Evolutionary conservation across 2,888 invertebrate genomes (phyloP).

Genomic region (Drosophila paracracens): DNA sequence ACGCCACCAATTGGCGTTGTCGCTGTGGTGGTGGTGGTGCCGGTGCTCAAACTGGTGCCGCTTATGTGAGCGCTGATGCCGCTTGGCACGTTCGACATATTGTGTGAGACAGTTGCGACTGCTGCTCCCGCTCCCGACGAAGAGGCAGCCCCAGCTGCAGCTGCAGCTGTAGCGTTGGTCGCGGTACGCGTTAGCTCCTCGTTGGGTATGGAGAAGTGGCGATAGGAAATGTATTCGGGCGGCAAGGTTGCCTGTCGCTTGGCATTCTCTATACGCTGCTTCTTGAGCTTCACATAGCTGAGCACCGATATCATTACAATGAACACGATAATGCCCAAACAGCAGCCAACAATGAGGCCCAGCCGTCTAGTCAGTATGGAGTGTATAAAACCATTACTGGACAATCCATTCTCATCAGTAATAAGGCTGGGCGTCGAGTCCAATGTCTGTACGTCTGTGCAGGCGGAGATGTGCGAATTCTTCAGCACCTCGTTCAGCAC

Average conservation of each 20-base stretch:
- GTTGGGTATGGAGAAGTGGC: conserved; percentile 90
- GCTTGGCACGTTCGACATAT: conserved; percentile 81
- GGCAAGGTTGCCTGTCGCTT: conserved; percentile 90
- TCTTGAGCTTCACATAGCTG: conserved; percentile 93
- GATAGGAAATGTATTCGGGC: conserved; percentile 93
- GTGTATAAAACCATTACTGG: conserved; percentile 89
- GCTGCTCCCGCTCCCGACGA: not conserved
- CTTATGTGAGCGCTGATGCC: conserved; percentile 84
- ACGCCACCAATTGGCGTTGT: conserved; percentile 76
- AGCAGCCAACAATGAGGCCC: conserved; percentile 94
- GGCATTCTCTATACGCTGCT: conserved; percentile 89
- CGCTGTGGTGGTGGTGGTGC: conserved; percentile 77
- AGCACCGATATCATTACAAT: conserved; percentile 93
- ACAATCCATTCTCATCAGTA: conserved; percentile 86
- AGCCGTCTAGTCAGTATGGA: conserved; percentile 92
- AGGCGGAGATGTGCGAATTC: conserved; percentile 91
- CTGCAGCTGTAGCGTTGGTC: conserved; percentile 48
- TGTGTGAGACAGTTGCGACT: conserved; percentile 14
- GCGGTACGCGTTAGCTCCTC: conserved; percentile 86
- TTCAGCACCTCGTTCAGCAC: conserved; percentile 87
- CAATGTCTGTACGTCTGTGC: conserved; percentile 91
- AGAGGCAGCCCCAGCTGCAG: conserved; percentile 3
- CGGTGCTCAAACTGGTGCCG: conserved; percentile 83
- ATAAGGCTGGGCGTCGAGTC: conserved; percentile 89
- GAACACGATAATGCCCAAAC: conserved; percentile 94